Base-by-base conservation (phyloP, 2,888 invertebrate species). In the Campoplex capitator region DNA sequence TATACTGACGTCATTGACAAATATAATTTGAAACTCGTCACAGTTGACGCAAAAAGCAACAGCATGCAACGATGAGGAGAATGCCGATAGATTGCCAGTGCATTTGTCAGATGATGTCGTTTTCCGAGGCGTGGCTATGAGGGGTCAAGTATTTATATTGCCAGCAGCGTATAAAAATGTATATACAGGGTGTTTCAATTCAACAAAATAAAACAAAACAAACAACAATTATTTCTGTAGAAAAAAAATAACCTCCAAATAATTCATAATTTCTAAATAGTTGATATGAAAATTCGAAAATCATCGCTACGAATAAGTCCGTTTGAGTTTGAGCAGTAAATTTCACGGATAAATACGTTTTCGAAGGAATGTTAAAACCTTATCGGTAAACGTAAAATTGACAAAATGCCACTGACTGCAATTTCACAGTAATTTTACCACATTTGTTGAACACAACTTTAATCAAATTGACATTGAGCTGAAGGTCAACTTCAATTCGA, bases 141-240 rank as follows among this genome's bases (percentile, higher is more conserved):
- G 75, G 68, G 84, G 58, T 84, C 80, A 84, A 84, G 74, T 84
- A 84, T 84, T 84, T 84, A 84, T 74, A 74, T 84, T 79, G 78
- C 73, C 74, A 58, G 68, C 23, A 23, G 56, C 16, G 38, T 78
- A 54, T n/a, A 67, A 16, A 32, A 68, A 65, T 48, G 32, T 45
- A 65, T 48, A 35, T 45, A 42, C 56, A 45, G 42, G 38, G 42
- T 70, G 42, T 32, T 13, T 62, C 6, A 16, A 1, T 32, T 13
- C 1, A 32, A 28, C 28, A 13, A 58, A 13, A 2, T 16, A 62
- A 32, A 16, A 16, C 16, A n/a, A 18, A 51, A 18, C 32, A 8
- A 18, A 51, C 1, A 3, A 2, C 32, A 2, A 4, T 2, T 16
- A 62, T 62, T 32, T 62, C 62, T 9, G 0, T 1, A 32, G 28